Base-by-base conservation (phyloP, 2,113 vertebrate genomes). In the Psilopsiagon aymara region DNA sequence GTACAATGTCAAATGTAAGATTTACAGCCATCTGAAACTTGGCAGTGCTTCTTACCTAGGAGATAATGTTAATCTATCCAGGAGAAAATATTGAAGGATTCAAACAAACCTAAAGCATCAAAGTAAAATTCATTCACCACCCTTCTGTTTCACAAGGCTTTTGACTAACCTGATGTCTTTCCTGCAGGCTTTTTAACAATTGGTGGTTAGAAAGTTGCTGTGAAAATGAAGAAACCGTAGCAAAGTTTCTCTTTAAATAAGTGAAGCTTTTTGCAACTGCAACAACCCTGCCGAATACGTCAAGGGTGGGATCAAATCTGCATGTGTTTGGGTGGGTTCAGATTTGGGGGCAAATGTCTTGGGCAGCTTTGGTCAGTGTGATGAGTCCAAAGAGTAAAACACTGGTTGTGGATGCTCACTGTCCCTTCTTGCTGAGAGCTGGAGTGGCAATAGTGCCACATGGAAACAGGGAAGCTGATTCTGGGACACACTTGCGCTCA, bases 21-120 rank as follows among this genome's bases (percentile, higher is more conserved):
- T 88, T 86, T 92, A 73, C 20, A 94, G 74, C 43, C 82, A 25
- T 78, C 55, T 71, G 57, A 93, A 93, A 76, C 33, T 79, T 84
- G 83, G 77, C 80, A 79, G 69, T 71, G 64, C 49, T 86, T 67
- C 80, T 93, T 90, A 83, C 79, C 69, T 84, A 47, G 73, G 44
- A 90, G 33, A 33, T 84, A 81, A 41, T 57, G 79, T 51, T 95
- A 75, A 75, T 92, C 33, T 76, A 9, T 75, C 49, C 43, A 47
- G 73, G 81, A 84, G 76, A 94, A 92, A 3, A 10, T 68, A 41
- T 25, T 71, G 59, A 55, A 73, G 57, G 33, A 68, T 79, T 90
- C 44, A 90, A 76, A 92, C 35, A 86, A 93, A 78, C 44, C 9
- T 73, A 71, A 73, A 82, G 93, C 69, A 66, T 82, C 31, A 69